Evolutionary conservation across 2,113 vertebrate genomes (phyloP), one percentile per base, ranked within the genome.

Genomic region (Neomonachus schauinslandi): DNA sequence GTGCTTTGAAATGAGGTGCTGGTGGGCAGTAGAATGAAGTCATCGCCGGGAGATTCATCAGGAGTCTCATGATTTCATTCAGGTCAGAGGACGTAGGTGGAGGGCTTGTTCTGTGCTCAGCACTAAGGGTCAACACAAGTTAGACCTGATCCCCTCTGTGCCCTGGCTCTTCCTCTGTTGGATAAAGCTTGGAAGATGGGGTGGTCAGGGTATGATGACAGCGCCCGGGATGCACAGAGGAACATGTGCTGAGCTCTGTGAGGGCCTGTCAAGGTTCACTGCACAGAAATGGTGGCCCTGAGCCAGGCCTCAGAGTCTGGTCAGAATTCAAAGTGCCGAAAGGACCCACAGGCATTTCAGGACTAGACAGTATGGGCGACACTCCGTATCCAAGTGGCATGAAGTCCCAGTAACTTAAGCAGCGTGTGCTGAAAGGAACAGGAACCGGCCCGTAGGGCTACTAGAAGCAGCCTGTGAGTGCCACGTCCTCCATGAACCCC

Each of bases 401-500:
- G 46, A 71, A 16, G 7, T 57, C 55, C 46, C 6, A 1, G 71
- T 65, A 46, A 89, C 24, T 10, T 24, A 53, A 55, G 42, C 7
- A 57, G 6, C 39, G 0, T 55, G 5, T 65, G 18, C 80, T 33
- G 0, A 71, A 91, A 33, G 51, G 42, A 33, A 46, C 2, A 2
- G 36, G 28, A 42, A 15, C 63, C 11, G 26, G 22, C 15, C 72
- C 42, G 0, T 5, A 4, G 28, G 85, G n/a, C 4, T 46, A 5
- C 15, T 42, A 5, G 69, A 77, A 84, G 67, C 59, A n/a, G 59
- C 24, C 92, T 36, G 13, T 6, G 46, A 67, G 16, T 22, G 28
- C 9, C 36, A 4, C 1, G 1, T 21, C 72, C 8, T 4, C 28
- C 0, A 0, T 67, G 61, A 71, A 46, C 57, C 26, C 28, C 6